Percentiles rank a stretch among this genome's conserved stretches.
phyloP scores from a whole-genome alignment of 1,140 invertebrate genomes.

The Hermetia illucens region DNA sequence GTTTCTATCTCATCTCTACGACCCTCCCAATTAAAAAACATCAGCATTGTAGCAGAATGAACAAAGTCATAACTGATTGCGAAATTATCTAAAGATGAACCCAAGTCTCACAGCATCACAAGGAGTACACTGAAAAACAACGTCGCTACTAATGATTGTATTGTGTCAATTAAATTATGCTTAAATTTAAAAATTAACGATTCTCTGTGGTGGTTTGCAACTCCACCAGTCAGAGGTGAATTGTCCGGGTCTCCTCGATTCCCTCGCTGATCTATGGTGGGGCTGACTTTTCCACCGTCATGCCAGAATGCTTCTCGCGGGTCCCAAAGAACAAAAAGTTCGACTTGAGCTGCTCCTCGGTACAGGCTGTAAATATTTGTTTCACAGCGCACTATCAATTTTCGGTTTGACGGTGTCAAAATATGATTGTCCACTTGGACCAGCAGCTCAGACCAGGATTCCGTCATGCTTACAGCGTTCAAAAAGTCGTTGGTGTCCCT shows the following conservation, averaged over 20 bases:
- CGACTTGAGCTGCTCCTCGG: slow-evolving; percentile 2
- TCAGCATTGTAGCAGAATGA: no score
- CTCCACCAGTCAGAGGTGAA: slow-evolving; percentile 1
- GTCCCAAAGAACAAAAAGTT: slow-evolving; percentile 1
- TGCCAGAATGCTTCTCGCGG: background rate
- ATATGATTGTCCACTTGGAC: slow-evolving; percentile 4
- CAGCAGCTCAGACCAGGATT: slow-evolving; percentile 4
- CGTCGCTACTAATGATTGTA: no score
- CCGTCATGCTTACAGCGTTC: background rate
- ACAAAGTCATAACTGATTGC: no score
- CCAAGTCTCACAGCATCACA: no score
- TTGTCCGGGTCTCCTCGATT: slow-evolving; percentile 4
- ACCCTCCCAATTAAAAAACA: no score
- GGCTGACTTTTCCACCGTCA: slow-evolving; percentile 3
- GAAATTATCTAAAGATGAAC: no score
- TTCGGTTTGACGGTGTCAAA: background rate
- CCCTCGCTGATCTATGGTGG: slow-evolving; percentile 3
- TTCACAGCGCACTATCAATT: slow-evolving; percentile 4
- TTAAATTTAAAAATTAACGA: no score
- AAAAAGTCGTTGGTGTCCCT: background rate
- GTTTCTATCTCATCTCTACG: no score
- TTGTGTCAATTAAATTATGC: no score
- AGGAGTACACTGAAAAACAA: no score
- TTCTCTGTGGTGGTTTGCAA: no score
- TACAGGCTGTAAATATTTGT: slow-evolving; percentile 5